Evolutionary conservation across 2,113 vertebrate species (phyloP).

Genomic region (Colinus virginianus): DNA sequence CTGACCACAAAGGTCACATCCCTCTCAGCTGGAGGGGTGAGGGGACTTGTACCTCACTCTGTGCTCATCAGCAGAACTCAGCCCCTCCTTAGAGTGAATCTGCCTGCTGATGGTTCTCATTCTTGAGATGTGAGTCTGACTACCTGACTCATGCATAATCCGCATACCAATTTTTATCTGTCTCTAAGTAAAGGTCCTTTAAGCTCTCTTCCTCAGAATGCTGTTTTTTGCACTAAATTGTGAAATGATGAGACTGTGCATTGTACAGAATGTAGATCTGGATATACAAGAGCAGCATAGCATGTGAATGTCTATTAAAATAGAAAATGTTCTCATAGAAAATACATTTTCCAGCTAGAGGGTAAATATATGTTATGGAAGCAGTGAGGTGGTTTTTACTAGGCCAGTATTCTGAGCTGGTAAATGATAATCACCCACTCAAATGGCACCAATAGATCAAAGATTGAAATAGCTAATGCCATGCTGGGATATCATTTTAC

Average conservation of each 20-base stretch:
- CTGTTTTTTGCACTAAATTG: background rate
- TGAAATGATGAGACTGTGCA: background rate
- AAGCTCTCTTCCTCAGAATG: background rate
- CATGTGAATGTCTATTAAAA: background rate
- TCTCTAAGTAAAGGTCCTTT: background rate
- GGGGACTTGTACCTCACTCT: background rate
- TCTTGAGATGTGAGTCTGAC: background rate
- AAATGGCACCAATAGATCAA: conserved; percentile 53
- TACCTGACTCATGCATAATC: background rate
- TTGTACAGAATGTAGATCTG: background rate
- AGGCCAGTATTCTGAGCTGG: conserved; percentile 51
- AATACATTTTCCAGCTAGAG: background rate
- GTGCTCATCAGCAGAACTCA: background rate
- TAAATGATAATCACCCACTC: conserved; percentile 54
- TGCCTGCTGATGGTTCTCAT: background rate
- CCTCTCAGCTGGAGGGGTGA: background rate
- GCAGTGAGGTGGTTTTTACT: conserved; percentile 40
- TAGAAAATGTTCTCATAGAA: background rate
- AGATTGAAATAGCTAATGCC: conserved; percentile 38
- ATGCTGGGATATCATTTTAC: conserved; percentile 31
- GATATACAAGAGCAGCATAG: background rate
- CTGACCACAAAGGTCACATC: rapidly evolving
- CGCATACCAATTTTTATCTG: background rate
- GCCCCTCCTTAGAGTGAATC: background rate
- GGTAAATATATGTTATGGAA: conserved; percentile 38